phyloP scores from a whole-genome alignment of 1,140 invertebrate genomes.

The Pteromalus puparum region DNA sequence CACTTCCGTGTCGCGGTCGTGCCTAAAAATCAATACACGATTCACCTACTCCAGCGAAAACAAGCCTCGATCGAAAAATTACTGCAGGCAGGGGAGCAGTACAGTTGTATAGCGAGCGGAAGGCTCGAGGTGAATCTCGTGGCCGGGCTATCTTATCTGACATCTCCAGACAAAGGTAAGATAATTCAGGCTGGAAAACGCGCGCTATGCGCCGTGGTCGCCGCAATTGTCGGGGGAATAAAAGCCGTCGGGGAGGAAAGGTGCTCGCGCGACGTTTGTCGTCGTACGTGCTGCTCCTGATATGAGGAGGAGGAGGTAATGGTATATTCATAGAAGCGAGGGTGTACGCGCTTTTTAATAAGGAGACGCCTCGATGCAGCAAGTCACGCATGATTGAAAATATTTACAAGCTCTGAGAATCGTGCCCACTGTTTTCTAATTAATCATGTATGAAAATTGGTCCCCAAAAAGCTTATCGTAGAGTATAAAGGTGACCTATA shows the following conservation, averaged over 20 bases:
- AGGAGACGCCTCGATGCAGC: too few relatives aligned
- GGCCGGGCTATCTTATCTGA: slow-evolving; percentile 14
- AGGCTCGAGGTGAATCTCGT: neutral
- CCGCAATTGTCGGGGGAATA: slow-evolving; percentile 8
- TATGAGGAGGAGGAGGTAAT: too few relatives aligned
- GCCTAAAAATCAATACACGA: neutral
- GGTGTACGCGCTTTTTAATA: too few relatives aligned
- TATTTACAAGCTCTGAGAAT: too few relatives aligned
- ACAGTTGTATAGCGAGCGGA: neutral
- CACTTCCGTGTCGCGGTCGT: too few relatives aligned
- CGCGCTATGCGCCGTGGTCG: neutral
- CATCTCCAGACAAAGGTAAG: slow-evolving; percentile 14
- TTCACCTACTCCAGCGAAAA: neutral
- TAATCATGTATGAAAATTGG: too few relatives aligned
- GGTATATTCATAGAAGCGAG: too few relatives aligned
- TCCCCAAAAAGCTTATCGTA: too few relatives aligned
- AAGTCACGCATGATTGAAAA: too few relatives aligned
- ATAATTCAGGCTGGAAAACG: neutral
- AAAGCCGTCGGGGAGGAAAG: neutral
- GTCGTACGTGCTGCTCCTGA: neutral
- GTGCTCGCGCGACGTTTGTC: neutral
- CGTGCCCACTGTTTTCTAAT: too few relatives aligned
- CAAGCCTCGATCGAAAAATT: neutral
- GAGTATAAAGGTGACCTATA: too few relatives aligned
- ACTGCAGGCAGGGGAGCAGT: too few relatives aligned